Conservation (phyloP, 92 coral and sea anemone species). For the Epizoanthus scotinus region DNA sequence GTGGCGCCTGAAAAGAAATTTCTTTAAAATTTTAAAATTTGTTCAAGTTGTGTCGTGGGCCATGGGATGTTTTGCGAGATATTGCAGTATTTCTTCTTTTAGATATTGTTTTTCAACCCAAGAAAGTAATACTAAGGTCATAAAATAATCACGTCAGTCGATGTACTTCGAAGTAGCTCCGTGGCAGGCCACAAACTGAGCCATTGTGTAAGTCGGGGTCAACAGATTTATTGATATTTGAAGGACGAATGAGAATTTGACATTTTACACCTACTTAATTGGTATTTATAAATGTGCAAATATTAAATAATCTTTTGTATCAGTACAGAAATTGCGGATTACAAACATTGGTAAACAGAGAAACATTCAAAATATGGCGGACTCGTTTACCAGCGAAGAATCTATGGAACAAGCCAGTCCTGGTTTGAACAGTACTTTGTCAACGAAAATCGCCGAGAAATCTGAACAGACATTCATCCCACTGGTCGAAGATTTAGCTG, state of each 20-base stretch:
- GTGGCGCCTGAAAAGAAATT: slow-evolving; percentile 26
- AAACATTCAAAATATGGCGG: slow-evolving; percentile 18
- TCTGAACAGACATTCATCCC: slow-evolving; percentile 83
- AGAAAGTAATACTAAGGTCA: not conserved
- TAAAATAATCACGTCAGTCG: slow-evolving; percentile 22
- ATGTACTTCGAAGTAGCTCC: not conserved
- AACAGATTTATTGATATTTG: not conserved
- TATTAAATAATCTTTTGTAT: not conserved
- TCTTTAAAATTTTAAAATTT: not conserved
- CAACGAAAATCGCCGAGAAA: slow-evolving; percentile 72
- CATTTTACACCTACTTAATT: slow-evolving; percentile 3
- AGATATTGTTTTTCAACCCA: not conserved
- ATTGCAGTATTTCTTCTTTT: not conserved
- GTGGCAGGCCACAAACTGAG: slow-evolving; percentile 1
- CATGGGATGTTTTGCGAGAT: not conserved
- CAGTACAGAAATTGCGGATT: slow-evolving; percentile 6
- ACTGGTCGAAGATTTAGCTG: slow-evolving; percentile 90
- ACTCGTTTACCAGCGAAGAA: not conserved
- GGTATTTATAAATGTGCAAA: slow-evolving; percentile 2
- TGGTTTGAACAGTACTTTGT: slow-evolving; percentile 47
- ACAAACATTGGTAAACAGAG: slow-evolving; percentile 33
- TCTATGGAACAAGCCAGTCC: slow-evolving; percentile 13
- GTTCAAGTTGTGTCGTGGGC: not conserved
- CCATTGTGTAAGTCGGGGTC: not conserved
- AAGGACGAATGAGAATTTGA: slow-evolving; percentile 26